phyloP scores from a whole-genome alignment of 2,888 invertebrate species.

The Eurytoma adleriae region DNA sequence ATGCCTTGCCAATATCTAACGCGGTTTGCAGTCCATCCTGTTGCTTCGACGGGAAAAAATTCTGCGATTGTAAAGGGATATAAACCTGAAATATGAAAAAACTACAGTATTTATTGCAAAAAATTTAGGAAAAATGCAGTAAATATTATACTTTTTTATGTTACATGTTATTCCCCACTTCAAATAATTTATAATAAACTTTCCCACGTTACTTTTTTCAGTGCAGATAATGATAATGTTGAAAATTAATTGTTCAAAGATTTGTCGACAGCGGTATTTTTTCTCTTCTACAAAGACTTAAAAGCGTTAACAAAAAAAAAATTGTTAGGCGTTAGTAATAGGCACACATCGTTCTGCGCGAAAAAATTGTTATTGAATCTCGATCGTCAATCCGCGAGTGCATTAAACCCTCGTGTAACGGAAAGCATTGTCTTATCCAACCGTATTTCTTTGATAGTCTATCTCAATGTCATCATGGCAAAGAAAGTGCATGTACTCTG shows the following conservation, averaged over 20 bases:
- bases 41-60: background rate
- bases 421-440: conserved; percentile 38
- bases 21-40: background rate
- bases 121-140: no score
- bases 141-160: no score
- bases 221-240: background rate
- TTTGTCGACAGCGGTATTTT: background rate
- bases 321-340: background rate
- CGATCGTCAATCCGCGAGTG: conserved; percentile 2
- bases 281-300: no score
- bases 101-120: no score
- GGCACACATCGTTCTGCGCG: background rate
- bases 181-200: no score
- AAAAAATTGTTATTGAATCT: background rate
- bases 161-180: background rate
- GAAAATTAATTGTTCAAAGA: background rate
- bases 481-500: conserved; percentile 44
- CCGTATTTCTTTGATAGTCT: conserved; percentile 27
- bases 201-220: background rate
- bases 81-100: no score
- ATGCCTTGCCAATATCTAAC: background rate
- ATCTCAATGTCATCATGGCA: conserved; percentile 44
- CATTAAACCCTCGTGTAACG: conserved; percentile 47
- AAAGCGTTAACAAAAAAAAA: background rate
- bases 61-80: no score